Conservation (phyloP, 2,797 vertebrate species). For the Meda fulgida region DNA sequence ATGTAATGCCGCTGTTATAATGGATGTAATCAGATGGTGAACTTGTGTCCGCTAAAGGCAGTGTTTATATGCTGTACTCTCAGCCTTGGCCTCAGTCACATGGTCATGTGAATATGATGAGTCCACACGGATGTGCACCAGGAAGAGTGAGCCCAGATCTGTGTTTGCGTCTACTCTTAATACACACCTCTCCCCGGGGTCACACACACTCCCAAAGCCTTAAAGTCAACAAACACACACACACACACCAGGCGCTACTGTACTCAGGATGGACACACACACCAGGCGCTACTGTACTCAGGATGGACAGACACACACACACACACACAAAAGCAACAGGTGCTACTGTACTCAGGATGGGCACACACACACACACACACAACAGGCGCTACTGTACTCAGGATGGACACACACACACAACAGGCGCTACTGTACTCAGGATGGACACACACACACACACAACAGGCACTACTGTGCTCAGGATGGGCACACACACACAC, state of each 20-base stretch:
- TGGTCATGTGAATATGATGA: neutral
- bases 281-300: too few species aligned
- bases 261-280: too few species aligned
- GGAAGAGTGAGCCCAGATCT: neutral
- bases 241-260: neutral
- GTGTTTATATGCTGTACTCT: too few species aligned
- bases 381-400: too few species aligned
- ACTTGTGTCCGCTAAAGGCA: neutral
- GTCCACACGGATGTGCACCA: neutral
- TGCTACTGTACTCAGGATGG: too few species aligned
- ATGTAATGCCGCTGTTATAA: neutral
- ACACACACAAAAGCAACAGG: too few species aligned
- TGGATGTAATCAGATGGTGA: neutral
- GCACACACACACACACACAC: too few species aligned
- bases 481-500: neutral
- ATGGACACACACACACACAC: too few species aligned
- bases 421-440: too few species aligned
- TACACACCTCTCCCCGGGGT: neutral
- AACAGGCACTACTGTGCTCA: too few species aligned
- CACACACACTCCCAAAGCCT: neutral
- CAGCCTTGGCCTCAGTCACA: neutral
- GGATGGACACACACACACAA: neutral
- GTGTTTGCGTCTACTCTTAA: neutral
- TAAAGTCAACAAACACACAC: neutral
- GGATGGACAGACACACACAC: neutral